phyloP scores from a whole-genome alignment of 1,140 invertebrate species.

The Zelostemma sp. region DNA sequence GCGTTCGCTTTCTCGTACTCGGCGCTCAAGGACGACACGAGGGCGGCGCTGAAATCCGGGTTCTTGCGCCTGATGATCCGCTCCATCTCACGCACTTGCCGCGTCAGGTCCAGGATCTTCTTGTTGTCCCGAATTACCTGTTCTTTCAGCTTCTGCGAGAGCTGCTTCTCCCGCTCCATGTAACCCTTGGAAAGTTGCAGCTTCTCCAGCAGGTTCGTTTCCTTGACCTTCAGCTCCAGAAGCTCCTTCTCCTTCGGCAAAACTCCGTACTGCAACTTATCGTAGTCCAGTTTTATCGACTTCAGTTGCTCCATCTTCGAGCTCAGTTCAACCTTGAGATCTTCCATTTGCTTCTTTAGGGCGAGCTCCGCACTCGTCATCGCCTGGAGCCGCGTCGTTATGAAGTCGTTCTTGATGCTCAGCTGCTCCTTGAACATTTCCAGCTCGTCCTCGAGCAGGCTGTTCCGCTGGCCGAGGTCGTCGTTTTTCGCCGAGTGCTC shows the following conservation, averaged over 20 bases:
- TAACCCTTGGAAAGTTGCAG: slow-evolving; percentile 67
- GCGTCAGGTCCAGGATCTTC: slow-evolving; percentile 79
- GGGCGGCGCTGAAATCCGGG: slow-evolving; percentile 82
- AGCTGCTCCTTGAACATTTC: slow-evolving; percentile 67
- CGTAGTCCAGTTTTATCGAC: slow-evolving; percentile 55
- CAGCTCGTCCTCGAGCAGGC: slow-evolving; percentile 60
- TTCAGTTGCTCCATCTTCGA: slow-evolving; percentile 64
- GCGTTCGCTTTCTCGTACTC: slow-evolving; percentile 68
- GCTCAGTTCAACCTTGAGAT: slow-evolving; percentile 59
- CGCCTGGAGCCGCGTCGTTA: slow-evolving; percentile 58
- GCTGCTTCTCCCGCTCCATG: slow-evolving; percentile 70
- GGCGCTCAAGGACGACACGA: slow-evolving; percentile 76
- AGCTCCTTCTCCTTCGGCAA: slow-evolving; percentile 64
- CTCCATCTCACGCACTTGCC: slow-evolving; percentile 87
- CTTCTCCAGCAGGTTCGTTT: slow-evolving; percentile 62
- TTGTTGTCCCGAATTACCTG: slow-evolving; percentile 78
- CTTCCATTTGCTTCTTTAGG: slow-evolving; percentile 62
- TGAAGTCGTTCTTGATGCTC: slow-evolving; percentile 63
- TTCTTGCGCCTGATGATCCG: slow-evolving; percentile 82
- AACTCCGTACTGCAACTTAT: slow-evolving; percentile 58
- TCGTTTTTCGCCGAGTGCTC: slow-evolving; percentile 59
- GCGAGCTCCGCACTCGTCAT: slow-evolving; percentile 60
- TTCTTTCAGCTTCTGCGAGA: slow-evolving; percentile 75
- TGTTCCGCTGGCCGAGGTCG: slow-evolving; percentile 60
- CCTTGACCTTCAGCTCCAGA: slow-evolving; percentile 55